Base-by-base conservation (phyloP, 2,888 invertebrate genomes). In the Cryptosula pallasiana region DNA sequence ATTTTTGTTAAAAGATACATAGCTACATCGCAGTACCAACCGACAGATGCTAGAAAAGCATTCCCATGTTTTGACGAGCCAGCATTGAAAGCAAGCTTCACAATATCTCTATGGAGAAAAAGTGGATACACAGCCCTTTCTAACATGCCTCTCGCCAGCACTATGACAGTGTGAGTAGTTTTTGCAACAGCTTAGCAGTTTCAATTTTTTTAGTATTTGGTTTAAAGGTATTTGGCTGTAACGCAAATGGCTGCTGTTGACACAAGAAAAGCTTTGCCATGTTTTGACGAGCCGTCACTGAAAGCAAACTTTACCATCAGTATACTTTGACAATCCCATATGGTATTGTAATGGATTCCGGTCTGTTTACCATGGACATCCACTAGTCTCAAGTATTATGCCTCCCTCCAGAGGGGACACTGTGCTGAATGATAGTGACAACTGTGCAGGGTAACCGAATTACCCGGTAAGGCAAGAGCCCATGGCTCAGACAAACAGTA, bases 11-110 rank as follows among this genome's bases (percentile, higher is more conserved):
- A 13, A 57, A 76, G 76, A 25, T 73, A 70, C 73, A 91, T 95
- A 81, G 94, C 93, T 9, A 92, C 93, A 0, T 92, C 94, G 5
- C 81, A 81, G 85, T 94, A 96, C 80, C 93, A 96, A 83, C 94
- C 95, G 0, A 95, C 94, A 0, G 92, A 93, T 84, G 95, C 96
- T 0, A 89, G 96, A 32, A 90, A 91, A 85, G 92, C 94, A 0
- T 95, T 94, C 83, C 96, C 96, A 0, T 96, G 96, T 82, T 94
- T 96, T 81, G 96, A 97, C 84, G 95, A 96, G 80, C 96, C 83
- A 9, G 78, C 90, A 58, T 90, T 93, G 83, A 95, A 95, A 86
- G 93, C 95, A 0, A 90, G 89, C 72, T 95, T 91, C 85, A 89
- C 89, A 55, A 89, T 94, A 3, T 90, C 90, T 29, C 83, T 95